Percentiles rank a stretch among this genome's conserved stretches.
Evolutionary conservation across 2,888 invertebrate genomes (phyloP).

Genomic region (Bimastos eiseni): DNA sequence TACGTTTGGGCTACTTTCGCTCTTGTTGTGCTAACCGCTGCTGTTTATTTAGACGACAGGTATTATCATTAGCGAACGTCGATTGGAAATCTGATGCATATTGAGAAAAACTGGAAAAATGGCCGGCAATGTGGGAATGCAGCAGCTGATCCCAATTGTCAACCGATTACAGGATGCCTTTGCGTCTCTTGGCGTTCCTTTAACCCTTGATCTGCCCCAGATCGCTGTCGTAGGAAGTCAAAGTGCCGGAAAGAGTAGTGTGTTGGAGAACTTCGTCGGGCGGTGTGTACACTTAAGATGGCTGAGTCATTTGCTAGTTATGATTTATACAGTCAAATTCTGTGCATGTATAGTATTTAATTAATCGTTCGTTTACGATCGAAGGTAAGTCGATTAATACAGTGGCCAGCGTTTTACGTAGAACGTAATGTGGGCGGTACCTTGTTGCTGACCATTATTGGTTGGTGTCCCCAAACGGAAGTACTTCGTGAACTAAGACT

Average conservation of each 20-base stretch:
- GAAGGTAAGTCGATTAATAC: not conserved
- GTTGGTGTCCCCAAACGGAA: not conserved
- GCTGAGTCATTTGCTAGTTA: conserved; percentile 1
- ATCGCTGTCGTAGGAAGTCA: conserved; percentile 99
- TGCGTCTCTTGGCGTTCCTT: conserved; percentile 93
- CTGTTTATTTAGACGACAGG: not conserved
- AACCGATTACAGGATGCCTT: conserved; percentile 99
- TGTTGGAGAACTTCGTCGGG: conserved; percentile 99
- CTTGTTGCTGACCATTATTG: not conserved
- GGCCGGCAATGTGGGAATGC: conserved; percentile 74
- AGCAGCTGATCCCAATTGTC: conserved; percentile 97
- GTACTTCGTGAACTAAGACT: not conserved
- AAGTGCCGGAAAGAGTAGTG: conserved; percentile 99
- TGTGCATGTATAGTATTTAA: not conserved
- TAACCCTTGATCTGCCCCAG: conserved; percentile 98
- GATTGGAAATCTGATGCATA: not conserved
- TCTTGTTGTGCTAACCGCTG: not conserved
- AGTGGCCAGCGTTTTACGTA: not conserved
- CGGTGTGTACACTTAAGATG: conserved; percentile 48
- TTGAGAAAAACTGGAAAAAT: conserved; percentile 32
- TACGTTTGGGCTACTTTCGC: not conserved
- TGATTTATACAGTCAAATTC: not conserved
- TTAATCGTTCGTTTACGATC: not conserved
- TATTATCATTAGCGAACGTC: not conserved
- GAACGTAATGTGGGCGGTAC: not conserved